These are phyloP conservation scores for Boulengeromyrus knoepffleri DNA, from an alignment of 2,113 vertebrate species.

Conservation along the genomic window DNA sequence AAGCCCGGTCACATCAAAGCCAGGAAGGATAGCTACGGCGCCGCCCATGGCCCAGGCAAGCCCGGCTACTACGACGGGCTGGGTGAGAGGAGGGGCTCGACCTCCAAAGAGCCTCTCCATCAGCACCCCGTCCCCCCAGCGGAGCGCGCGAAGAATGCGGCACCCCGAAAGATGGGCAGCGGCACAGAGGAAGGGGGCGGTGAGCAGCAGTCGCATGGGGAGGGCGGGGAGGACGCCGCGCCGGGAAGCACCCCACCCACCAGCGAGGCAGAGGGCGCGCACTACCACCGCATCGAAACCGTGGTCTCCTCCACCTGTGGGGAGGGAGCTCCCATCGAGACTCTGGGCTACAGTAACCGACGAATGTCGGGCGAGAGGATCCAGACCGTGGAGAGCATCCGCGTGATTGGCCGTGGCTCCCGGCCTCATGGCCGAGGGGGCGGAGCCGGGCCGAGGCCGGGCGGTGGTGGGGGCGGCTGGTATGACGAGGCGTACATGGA, in stretches of 20 bases:
- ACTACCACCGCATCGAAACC: slow-evolving; percentile 88
- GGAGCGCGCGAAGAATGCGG: neutral
- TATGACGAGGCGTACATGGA: slow-evolving; percentile 66
- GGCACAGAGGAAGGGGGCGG: slow-evolving; percentile 44
- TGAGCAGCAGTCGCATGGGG: slow-evolving; percentile 36
- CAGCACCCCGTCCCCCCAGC: neutral
- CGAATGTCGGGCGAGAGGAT: slow-evolving; percentile 81
- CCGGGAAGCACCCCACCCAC: slow-evolving; percentile 13
- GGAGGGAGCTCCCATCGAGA: slow-evolving; percentile 82
- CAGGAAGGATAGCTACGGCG: slow-evolving; percentile 42
- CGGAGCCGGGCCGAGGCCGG: slow-evolving; percentile 42
- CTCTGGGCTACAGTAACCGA: slow-evolving; percentile 70
- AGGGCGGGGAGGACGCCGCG: slow-evolving; percentile 24
- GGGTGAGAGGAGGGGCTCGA: slow-evolving; percentile 39
- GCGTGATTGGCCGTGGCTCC: slow-evolving; percentile 72
- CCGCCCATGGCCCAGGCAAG: slow-evolving; percentile 24
- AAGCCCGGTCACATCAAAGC: slow-evolving; percentile 52
- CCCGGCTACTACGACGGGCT: slow-evolving; percentile 34
- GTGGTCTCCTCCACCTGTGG: slow-evolving; percentile 79
- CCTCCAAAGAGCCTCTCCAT: neutral
- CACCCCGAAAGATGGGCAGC: slow-evolving; percentile 45
- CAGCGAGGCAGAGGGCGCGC: slow-evolving; percentile 49
- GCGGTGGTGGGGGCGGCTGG: slow-evolving; percentile 46
- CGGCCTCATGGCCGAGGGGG: slow-evolving; percentile 67
- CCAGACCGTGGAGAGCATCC: slow-evolving; percentile 89